phyloP scores from a whole-genome alignment of 2,113 vertebrate species.

The Takifugu flavidus region DNA sequence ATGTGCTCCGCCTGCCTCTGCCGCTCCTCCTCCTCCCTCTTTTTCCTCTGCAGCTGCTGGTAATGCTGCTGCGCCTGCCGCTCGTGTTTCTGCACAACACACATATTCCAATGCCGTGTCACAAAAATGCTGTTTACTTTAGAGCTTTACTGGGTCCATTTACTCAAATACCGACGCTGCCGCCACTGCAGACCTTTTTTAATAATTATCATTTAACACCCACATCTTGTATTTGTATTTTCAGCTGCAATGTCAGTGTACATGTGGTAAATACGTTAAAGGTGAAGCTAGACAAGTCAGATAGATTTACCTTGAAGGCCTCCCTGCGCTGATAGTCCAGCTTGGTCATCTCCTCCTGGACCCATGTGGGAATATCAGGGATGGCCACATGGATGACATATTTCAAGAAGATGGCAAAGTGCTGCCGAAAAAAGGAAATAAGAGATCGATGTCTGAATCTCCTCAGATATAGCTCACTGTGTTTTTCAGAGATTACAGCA shows the following conservation, averaged over 20 bases:
- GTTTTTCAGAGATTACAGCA: background rate
- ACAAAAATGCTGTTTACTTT: constrained; percentile 18
- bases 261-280: no score
- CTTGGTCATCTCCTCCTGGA: constrained; percentile 93
- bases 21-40: constrained; percentile 92
- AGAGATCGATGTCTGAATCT: no score
- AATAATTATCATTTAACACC: no score
- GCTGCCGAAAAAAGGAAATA: constrained; percentile 67
- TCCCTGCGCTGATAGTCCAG: constrained; percentile 93
- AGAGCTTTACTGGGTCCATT: no score
- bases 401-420: constrained; percentile 90
- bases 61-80: constrained; percentile 94
- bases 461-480: no score
- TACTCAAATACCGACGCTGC: no score
- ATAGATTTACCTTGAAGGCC: constrained; percentile 87
- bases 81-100: constrained; percentile 85
- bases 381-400: constrained; percentile 93
- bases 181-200: no score
- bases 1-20: constrained; percentile 91
- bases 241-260: no score
- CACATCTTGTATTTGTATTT: no score
- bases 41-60: constrained; percentile 93
- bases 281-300: background rate
- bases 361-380: constrained; percentile 91
- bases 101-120: background rate